Conservation (phyloP, 2,113 vertebrate species). For the Peromyscus californicus region DNA sequence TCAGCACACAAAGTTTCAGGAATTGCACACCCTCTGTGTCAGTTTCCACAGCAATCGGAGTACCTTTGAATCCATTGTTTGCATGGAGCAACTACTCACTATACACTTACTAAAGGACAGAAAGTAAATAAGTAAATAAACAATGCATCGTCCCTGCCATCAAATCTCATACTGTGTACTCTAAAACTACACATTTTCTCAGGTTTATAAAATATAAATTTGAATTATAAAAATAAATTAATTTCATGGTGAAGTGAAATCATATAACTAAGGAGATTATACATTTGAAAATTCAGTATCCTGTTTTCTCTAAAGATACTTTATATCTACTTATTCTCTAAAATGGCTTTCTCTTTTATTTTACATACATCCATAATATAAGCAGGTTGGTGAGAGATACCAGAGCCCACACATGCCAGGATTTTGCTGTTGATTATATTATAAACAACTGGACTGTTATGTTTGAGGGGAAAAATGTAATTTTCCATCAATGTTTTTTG, state of each 20-base stretch:
- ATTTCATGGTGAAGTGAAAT: slow-evolving; percentile 17
- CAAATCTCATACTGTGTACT: background rate
- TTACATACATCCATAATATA: background rate
- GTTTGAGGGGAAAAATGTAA: slow-evolving; percentile 14
- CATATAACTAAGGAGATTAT: background rate
- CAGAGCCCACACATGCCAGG: background rate
- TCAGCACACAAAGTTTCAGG: background rate
- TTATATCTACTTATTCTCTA: background rate
- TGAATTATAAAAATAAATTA: slow-evolving; percentile 27
- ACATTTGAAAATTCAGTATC: background rate
- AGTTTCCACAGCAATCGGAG: background rate
- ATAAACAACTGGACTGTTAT: background rate
- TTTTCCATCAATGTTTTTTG: slow-evolving; percentile 21
- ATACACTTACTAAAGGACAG: background rate
- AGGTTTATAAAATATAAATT: background rate
- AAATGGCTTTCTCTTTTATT: slow-evolving; percentile 52
- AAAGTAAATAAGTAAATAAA: background rate
- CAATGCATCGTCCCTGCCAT: background rate
- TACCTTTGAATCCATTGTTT: background rate
- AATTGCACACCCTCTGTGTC: background rate
- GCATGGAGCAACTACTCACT: background rate
- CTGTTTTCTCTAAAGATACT: background rate
- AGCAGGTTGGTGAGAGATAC: background rate
- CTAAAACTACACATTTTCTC: background rate
- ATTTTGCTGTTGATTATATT: slow-evolving; percentile 16